A percentile compares a stretch with the other conserved stretches of the same genome.
phyloP scores from a whole-genome alignment of 2,113 vertebrate species.

The Aegotheles bennettii region DNA sequence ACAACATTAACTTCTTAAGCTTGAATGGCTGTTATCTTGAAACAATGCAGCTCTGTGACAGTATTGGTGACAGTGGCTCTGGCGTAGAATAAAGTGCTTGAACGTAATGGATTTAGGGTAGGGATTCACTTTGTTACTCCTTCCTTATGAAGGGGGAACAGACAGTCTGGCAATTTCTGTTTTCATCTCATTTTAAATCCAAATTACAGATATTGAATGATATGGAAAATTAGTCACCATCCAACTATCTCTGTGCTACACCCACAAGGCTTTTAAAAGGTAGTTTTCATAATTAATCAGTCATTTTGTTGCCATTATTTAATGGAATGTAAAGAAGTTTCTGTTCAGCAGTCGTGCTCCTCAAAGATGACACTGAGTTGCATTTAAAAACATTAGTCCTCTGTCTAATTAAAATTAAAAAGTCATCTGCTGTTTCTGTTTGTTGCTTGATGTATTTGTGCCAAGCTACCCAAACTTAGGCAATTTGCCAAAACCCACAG shows the following conservation, averaged over 20 bases:
- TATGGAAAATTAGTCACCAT: slow-evolving; percentile 75
- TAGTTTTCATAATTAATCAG: slow-evolving; percentile 77
- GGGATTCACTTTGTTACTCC: background rate
- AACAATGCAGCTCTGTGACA: slow-evolving; percentile 22
- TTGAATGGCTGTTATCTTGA: slow-evolving; percentile 31
- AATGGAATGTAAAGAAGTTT: slow-evolving; percentile 67
- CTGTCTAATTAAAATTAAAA: slow-evolving; percentile 28
- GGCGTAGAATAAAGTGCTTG: background rate
- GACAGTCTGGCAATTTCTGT: slow-evolving; percentile 53
- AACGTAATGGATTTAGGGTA: slow-evolving; percentile 25
- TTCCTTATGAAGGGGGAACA: background rate
- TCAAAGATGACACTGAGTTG: slow-evolving; percentile 43
- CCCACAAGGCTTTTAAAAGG: slow-evolving; percentile 66
- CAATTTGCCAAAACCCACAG: background rate
- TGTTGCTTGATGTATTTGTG: background rate
- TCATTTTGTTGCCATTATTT: slow-evolving; percentile 73
- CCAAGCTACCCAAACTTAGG: background rate
- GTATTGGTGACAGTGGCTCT: slow-evolving; percentile 26
- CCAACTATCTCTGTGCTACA: slow-evolving; percentile 62
- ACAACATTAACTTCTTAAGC: background rate
- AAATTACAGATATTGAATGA: slow-evolving; percentile 70
- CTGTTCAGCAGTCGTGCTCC: slow-evolving; percentile 36
- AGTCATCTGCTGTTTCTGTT: slow-evolving; percentile 35
- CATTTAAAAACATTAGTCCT: slow-evolving; percentile 38
- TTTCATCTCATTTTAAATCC: slow-evolving; percentile 61